Conservation (phyloP, 2,113 vertebrate genomes). For the Carlito syrichta region DNA sequence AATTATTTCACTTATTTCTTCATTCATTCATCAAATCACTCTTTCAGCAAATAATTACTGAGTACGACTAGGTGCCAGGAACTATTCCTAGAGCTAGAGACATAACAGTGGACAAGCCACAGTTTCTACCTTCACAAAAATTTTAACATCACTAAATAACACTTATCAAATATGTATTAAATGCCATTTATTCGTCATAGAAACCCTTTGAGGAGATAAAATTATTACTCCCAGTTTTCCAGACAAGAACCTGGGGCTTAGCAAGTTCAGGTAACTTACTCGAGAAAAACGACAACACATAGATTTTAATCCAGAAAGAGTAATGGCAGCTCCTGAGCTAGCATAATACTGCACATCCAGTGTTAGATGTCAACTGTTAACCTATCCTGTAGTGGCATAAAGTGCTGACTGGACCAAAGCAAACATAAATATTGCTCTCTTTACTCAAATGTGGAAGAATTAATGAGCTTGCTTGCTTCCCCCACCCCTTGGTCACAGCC, state of each 20-base stretch:
- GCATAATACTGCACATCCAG: not conserved
- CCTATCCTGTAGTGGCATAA: not conserved
- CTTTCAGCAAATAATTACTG: not conserved
- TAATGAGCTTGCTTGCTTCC: not conserved
- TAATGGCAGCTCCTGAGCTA: not conserved
- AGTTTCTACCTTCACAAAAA: not conserved
- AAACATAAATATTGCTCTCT: not conserved
- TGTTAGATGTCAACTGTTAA: not conserved
- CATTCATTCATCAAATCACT: not conserved
- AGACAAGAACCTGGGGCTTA: constrained; percentile 5
- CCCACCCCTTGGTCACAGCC: not conserved
- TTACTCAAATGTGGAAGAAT: not conserved
- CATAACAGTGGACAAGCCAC: not conserved
- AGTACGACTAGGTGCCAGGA: not conserved
- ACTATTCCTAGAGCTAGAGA: not conserved
- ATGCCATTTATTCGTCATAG: not conserved
- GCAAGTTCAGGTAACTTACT: not conserved
- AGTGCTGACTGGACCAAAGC: not conserved
- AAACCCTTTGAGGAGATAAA: not conserved
- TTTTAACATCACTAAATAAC: not conserved
- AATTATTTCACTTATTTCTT: not conserved
- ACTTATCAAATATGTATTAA: not conserved
- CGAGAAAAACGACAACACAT: not conserved
- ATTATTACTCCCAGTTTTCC: not conserved
- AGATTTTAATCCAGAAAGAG: not conserved